phyloP scores from a whole-genome alignment of 2,888 invertebrate species.

The Troides helena region DNA sequence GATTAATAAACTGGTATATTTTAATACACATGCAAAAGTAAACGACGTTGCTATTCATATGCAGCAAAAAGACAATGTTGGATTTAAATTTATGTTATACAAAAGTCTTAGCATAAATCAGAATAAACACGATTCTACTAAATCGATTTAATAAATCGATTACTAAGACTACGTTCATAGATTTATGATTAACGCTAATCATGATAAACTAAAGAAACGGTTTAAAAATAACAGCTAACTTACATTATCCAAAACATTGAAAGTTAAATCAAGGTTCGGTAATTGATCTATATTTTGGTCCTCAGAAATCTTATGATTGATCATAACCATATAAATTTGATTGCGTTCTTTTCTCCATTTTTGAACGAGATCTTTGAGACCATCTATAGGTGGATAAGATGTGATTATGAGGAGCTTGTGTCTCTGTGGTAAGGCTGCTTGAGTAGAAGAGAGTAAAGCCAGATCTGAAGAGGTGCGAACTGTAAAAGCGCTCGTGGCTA shows the following conservation, averaged over 20 bases:
- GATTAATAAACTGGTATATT: slow-evolving; percentile 12
- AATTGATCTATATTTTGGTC: slow-evolving; percentile 42
- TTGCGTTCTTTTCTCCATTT: slow-evolving; percentile 44
- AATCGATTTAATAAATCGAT: neutral
- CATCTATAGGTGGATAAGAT: slow-evolving; percentile 42
- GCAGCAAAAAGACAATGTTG: no score
- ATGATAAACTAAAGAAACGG: slow-evolving; percentile 18
- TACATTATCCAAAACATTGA: slow-evolving; percentile 44
- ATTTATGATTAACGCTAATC: neutral
- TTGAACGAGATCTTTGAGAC: slow-evolving; percentile 42
- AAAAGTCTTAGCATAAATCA: neutral
- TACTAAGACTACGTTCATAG: neutral
- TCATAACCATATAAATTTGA: slow-evolving; percentile 45
- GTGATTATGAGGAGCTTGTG: slow-evolving; percentile 45
- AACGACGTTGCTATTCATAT: no score
- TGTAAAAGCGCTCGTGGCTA: slow-evolving; percentile 40
- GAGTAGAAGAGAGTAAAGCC: slow-evolving; percentile 35
- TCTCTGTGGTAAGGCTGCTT: slow-evolving; percentile 35
- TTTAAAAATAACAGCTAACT: slow-evolving; percentile 30
- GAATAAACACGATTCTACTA: neutral
- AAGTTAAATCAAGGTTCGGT: slow-evolving; percentile 47
- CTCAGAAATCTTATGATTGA: slow-evolving; percentile 42
- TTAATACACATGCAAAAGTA: no score
- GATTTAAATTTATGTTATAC: no score
- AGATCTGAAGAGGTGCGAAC: slow-evolving; percentile 42